These are phyloP conservation scores for Phataginus tetradactyla DNA, from an alignment of 2,797 vertebrate species.

Conservation along the genomic window DNA sequence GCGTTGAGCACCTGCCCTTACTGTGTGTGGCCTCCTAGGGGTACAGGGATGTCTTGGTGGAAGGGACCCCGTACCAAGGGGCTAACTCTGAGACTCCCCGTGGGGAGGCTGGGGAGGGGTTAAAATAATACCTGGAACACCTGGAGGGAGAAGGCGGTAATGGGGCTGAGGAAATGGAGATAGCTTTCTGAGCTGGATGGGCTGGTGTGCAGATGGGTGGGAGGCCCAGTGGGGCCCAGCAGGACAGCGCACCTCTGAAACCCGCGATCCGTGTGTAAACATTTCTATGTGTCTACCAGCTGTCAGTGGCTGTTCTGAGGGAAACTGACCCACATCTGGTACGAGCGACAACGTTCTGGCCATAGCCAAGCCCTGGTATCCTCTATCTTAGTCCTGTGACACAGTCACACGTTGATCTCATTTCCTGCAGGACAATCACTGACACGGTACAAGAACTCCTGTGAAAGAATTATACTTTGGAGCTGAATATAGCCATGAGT, in stretches of 20 bases:
- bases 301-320: background rate
- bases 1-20: background rate
- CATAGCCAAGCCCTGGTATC: background rate
- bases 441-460: no score
- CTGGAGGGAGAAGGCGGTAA: background rate
- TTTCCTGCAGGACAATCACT: background rate
- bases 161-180: background rate
- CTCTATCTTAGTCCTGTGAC: background rate
- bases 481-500: background rate
- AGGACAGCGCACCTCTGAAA: background rate
- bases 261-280: accelerated
- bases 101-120: background rate
- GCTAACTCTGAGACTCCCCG: background rate
- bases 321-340: background rate
- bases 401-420: background rate
- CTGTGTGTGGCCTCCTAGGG: background rate
- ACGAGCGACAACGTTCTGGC: background rate
- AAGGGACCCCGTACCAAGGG: background rate
- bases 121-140: background rate
- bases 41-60: background rate
- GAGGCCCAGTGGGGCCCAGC: background rate
- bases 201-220: no score
- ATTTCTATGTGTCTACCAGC: background rate
- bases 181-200: accelerated
- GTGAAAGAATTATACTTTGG: background rate